phyloP scores from a whole-genome alignment of 2,113 vertebrate genomes.

The Trematomus loennbergii region DNA sequence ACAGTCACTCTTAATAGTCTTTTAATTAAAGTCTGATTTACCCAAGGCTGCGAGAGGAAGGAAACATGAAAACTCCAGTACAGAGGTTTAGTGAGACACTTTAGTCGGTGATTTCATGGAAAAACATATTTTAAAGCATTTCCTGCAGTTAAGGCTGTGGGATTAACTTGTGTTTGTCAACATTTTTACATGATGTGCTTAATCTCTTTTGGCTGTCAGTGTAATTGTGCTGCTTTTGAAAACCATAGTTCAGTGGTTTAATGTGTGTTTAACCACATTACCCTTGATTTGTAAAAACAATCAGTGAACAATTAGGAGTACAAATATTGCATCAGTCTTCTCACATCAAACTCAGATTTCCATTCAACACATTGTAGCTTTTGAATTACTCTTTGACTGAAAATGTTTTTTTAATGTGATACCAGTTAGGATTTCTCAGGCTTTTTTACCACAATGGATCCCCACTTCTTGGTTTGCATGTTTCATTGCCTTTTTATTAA shows the following conservation, averaged over 20 bases:
- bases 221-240: constrained; percentile 4
- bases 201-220: background rate
- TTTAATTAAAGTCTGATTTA: constrained; percentile 78
- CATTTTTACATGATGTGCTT: constrained; percentile 6
- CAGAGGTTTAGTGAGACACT: constrained; percentile 30
- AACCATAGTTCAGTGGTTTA: background rate
- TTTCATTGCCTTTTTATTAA: constrained; percentile 13
- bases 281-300: constrained; percentile 12
- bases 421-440: background rate
- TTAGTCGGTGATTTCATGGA: constrained; percentile 58
- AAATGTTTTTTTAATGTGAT: background rate
- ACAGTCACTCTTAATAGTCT: constrained; percentile 79
- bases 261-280: background rate
- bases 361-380: background rate
- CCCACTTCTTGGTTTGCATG: constrained; percentile 13
- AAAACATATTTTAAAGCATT: constrained; percentile 49
- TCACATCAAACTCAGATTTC: constrained; percentile 1
- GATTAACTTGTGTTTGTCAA: constrained; percentile 37
- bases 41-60: constrained; percentile 29
- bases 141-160: constrained; percentile 36
- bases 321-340: constrained; percentile 3
- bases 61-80: constrained; percentile 34
- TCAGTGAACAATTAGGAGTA: background rate
- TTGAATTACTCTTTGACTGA: background rate
- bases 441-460: background rate